Percentiles rank a stretch among this genome's conserved stretches.
These are phyloP conservation scores for Pyrocephalus nanus DNA, from an alignment of 2,797 vertebrate species.

Conservation along the genomic window DNA sequence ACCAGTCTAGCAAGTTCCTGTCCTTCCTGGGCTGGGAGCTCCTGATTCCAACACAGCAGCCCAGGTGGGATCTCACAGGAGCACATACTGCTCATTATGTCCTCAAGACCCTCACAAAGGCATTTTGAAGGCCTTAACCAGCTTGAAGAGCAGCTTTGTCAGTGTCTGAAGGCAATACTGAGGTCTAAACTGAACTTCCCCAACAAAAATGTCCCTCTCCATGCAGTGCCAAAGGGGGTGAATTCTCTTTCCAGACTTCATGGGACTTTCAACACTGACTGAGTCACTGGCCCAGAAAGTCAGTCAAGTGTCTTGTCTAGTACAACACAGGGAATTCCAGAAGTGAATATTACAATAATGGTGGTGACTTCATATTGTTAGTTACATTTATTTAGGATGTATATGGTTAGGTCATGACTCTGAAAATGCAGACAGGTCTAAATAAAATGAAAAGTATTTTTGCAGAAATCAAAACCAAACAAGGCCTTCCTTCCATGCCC, in stretches of 20 bases:
- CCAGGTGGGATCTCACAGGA: not conserved
- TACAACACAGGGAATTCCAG: not conserved
- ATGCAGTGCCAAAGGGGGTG: not conserved
- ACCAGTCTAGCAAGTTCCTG: rapidly evolving
- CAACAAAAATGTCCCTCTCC: not conserved
- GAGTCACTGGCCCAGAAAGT: not conserved
- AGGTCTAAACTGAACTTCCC: not conserved
- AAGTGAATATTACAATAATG: not conserved
- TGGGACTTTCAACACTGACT: not conserved
- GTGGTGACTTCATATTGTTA: not conserved
- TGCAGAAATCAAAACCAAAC: not conserved
- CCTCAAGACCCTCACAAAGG: not conserved
- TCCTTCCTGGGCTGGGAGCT: not conserved
- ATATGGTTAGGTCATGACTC: not conserved
- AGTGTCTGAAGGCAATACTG: not conserved
- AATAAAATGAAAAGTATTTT: not conserved
- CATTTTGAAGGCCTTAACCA: not conserved
- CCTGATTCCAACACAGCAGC: not conserved
- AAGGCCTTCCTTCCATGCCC: not conserved
- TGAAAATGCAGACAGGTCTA: not conserved
- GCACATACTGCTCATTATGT: not conserved
- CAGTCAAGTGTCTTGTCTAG: not conserved
- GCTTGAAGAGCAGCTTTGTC: not conserved
- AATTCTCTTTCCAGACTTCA: not conserved
- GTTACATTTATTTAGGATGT: not conserved